phyloP scores from a whole-genome alignment of 1,140 invertebrate species.

The Ganaspis sp. region DNA sequence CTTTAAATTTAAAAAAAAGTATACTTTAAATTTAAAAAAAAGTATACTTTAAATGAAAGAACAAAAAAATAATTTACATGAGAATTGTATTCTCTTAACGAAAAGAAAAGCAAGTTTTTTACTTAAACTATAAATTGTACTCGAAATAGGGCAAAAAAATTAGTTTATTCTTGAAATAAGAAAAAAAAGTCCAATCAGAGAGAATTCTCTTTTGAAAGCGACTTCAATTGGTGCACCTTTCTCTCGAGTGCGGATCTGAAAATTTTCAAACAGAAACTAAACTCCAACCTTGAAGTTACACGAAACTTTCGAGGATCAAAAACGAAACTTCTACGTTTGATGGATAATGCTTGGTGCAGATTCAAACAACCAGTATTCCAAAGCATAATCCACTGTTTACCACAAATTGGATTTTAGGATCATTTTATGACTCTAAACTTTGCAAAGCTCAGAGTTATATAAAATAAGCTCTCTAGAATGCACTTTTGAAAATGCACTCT shows the following conservation, averaged over 20 bases:
- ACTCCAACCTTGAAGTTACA: conserved; percentile 5
- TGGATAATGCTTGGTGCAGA: conserved; percentile 7
- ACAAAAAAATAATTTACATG: too few species aligned
- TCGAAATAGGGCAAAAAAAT: too few species aligned
- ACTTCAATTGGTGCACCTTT: conserved; percentile 30
- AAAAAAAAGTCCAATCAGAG: neutral
- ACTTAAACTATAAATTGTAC: too few species aligned
- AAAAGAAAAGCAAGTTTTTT: conserved; percentile 37
- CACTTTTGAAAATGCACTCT: too few species aligned
- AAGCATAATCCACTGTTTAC: neutral
- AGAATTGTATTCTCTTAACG: too few species aligned
- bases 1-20: conserved; percentile 34
- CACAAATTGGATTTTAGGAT: neutral
- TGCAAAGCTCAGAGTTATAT: neutral
- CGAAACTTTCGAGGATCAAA: conserved; percentile 15
- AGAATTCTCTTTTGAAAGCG: neutral
- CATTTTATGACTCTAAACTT: neutral
- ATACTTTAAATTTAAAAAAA: too few species aligned
- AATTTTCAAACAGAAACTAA: conserved; percentile 11
- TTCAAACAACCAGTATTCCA: neutral
- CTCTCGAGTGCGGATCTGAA: conserved; percentile 33
- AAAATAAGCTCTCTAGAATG: too few species aligned
- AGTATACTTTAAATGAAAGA: too few species aligned
- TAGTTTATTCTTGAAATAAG: too few species aligned
- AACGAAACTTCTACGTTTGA: neutral